phyloP scores from a whole-genome alignment of 2,797 vertebrate genomes.

The Acestrorhynchus altus region DNA sequence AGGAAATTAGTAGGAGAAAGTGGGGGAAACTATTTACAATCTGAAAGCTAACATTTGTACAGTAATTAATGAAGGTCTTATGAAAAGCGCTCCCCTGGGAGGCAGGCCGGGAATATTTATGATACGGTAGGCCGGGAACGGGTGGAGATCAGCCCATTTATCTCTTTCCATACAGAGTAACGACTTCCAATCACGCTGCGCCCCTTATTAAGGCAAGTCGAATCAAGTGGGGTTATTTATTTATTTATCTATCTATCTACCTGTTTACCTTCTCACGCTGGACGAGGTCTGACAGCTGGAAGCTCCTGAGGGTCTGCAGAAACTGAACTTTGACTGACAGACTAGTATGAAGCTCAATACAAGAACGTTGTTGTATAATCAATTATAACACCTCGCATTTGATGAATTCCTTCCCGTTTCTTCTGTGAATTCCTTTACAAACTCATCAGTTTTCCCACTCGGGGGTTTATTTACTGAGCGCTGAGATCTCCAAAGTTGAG shows the following conservation, averaged over 20 bases:
- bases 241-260: constrained; percentile 23
- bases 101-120: constrained; percentile 45
- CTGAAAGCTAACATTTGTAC: constrained; percentile 52
- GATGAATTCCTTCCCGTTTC: not conserved
- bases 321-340: constrained; percentile 7
- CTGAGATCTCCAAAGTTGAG: constrained; percentile 30
- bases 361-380: not conserved
- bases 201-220: constrained; percentile 26
- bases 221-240: constrained; percentile 13
- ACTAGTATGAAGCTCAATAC: too few relatives aligned
- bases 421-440: not conserved
- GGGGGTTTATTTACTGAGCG: constrained; percentile 29
- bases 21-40: constrained; percentile 35
- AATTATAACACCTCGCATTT: not conserved
- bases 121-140: constrained; percentile 17
- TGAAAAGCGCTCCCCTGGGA: constrained; percentile 44
- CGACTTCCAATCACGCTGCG: constrained; percentile 26
- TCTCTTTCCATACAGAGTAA: constrained; percentile 22
- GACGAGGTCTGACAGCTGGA: not conserved
- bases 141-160: constrained; percentile 31
- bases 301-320: constrained; percentile 14
- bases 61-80: constrained; percentile 54
- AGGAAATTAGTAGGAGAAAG: constrained; percentile 33
- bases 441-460: not conserved
- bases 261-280: not conserved